Evolutionary conservation across 2,797 vertebrate species (phyloP).

Genomic region (Myotis planiceps): DNA sequence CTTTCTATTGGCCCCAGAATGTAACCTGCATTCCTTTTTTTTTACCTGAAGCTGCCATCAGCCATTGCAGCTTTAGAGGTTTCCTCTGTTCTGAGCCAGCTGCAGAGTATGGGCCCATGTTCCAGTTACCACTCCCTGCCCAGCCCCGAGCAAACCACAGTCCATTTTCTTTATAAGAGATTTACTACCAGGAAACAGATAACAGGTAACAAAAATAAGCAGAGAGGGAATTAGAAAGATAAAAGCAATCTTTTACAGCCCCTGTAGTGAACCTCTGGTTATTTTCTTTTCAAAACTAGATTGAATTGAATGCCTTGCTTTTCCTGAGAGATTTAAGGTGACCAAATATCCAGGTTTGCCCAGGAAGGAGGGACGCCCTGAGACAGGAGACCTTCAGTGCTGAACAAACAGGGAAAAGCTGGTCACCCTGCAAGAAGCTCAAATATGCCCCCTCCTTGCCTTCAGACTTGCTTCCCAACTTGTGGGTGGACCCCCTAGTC

Average conservation of each 20-base stretch:
- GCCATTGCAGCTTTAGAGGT: not conserved
- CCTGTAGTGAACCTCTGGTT: not conserved
- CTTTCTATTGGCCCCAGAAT: not conserved
- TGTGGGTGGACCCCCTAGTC: too few species aligned
- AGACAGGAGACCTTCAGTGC: too few species aligned
- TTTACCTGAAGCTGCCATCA: not conserved
- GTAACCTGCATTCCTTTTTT: rapidly evolving
- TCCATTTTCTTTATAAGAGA: constrained; percentile 22
- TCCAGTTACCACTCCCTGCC: not conserved
- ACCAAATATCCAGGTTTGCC: not conserved
- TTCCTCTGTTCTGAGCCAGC: not conserved
- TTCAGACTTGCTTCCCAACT: not conserved
- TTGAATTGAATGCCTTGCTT: not conserved
- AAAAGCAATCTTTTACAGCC: constrained; percentile 7
- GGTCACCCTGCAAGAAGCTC: not conserved
- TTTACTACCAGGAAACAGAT: constrained; percentile 66
- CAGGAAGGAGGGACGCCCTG: not conserved
- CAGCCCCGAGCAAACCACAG: not conserved
- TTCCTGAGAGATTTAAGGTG: not conserved
- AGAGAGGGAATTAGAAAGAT: constrained; percentile 22
- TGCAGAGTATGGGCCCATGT: rapidly evolving
- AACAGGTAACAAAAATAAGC: constrained; percentile 55
- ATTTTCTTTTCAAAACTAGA: constrained; percentile 29
- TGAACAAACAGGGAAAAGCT: not conserved
- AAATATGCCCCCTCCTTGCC: not conserved